Base-by-base conservation (phyloP, 2,888 invertebrate species). In the Pocota personata region DNA sequence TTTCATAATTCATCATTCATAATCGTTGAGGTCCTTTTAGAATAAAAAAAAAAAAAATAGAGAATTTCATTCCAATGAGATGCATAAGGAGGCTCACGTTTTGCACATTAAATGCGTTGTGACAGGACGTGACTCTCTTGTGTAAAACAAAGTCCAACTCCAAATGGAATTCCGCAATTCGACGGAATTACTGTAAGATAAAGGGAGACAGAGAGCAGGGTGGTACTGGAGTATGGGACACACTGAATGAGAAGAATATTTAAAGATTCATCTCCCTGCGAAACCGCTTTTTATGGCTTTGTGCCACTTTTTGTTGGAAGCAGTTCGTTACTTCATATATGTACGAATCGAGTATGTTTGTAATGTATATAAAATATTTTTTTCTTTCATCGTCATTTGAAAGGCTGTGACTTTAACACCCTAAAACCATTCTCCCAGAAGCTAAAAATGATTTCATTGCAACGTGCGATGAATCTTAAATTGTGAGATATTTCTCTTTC, bases 31-130 rank as follows among this genome's bases (percentile, higher is more conserved):
- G 40, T 72, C 66, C 62, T 78, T 78, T 32, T 55, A 35, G 30
- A 40, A 24, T 8, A 14, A 21, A 48, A 14, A 12, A 46, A 30
- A 32, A 14, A 69, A 46, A 24, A 43, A 52, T 50, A 37, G 40
- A n/a, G 37, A 37, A n/a, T 12, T 37, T 37, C 37, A 12, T 37
- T 46, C 14, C 43, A 37, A 64, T 52, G 60, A 72, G 57, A 80
- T 66, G 79, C 69, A 84, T 48, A 76, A 76, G 71, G 60, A 76
- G 80, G 73, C 88, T 88, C 89, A 89, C 89, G 89, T 89, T 88
- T 82, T 82, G 75, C 60, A 86, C 88, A 88, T 89, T 88, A 87
- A 88, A 89, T 88, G 88, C 89, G 84, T 88, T 88, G 88, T 82
- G 82, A 88, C 76, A 78, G 88, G 87, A 88, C 89, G 89, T 89